phyloP scores from a whole-genome alignment of 2,888 invertebrate species.

The Philonicus albiceps region DNA sequence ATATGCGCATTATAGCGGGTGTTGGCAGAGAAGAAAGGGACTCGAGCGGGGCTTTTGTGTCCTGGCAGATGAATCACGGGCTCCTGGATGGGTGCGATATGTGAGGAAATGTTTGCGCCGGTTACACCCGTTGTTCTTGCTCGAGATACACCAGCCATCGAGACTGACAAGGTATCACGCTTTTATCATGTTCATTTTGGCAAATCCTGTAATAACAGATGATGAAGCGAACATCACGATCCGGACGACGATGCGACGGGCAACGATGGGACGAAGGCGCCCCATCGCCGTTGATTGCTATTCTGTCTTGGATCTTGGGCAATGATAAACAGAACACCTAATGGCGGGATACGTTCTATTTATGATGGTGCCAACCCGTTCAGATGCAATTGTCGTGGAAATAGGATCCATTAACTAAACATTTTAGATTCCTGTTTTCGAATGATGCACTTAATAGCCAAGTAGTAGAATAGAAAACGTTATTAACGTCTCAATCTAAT shows the following conservation, averaged over 20 bases:
- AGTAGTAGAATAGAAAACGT: too few relatives aligned
- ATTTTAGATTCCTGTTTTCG: background rate
- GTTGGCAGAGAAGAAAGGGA: background rate
- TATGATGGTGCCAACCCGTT: background rate
- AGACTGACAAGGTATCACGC: slow-evolving; percentile 35
- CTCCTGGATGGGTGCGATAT: slow-evolving; percentile 32
- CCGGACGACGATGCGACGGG: background rate
- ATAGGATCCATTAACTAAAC: background rate
- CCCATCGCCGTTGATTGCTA: background rate
- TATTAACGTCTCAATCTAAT: too few relatives aligned
- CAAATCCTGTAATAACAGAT: slow-evolving; percentile 35
- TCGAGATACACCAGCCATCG: background rate
- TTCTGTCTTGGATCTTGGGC: background rate
- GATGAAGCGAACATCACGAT: slow-evolving; percentile 20
- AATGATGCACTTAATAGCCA: too few relatives aligned
- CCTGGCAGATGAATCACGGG: slow-evolving; percentile 28
- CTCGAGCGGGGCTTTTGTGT: background rate
- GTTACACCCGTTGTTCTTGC: slow-evolving; percentile 13
- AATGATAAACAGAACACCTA: background rate
- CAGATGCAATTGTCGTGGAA: background rate
- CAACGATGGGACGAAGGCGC: background rate
- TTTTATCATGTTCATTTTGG: slow-evolving; percentile 34
- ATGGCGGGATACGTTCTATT: background rate
- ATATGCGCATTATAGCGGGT: background rate
- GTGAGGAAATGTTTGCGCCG: slow-evolving; percentile 3